Evolutionary conservation across 2,888 invertebrate genomes (phyloP).

Genomic region (Drosophila meridionalis): DNA sequence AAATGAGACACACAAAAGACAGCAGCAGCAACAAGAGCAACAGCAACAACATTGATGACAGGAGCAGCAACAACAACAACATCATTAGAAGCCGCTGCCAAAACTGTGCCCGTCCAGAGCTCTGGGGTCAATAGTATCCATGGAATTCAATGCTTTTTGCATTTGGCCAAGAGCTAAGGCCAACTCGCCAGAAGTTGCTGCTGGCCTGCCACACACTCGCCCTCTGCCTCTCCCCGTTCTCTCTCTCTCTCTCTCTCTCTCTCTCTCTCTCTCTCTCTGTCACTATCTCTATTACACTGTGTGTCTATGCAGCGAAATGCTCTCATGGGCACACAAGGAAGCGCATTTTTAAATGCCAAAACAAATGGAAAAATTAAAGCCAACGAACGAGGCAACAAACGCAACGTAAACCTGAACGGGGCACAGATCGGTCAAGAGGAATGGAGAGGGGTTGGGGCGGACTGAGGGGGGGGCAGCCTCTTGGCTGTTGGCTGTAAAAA

Average conservation of each 20-base stretch:
- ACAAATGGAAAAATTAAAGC: constrained; percentile 81
- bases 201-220: constrained; percentile 26
- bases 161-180: constrained; percentile 72
- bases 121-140: constrained; percentile 78
- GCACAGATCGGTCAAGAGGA: neutral
- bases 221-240: neutral
- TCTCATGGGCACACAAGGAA: constrained; percentile 75
- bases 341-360: constrained; percentile 81
- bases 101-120: constrained; percentile 50
- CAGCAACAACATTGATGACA: constrained; percentile 33
- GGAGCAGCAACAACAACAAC: constrained; percentile 51
- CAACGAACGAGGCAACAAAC: constrained; percentile 70
- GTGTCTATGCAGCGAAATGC: constrained; percentile 39
- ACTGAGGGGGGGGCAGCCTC: constrained; percentile 25
- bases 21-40: constrained; percentile 33
- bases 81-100: constrained; percentile 65
- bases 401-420: constrained; percentile 37
- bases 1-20: constrained; percentile 65
- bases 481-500: constrained; percentile 71
- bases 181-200: constrained; percentile 50
- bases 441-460: neutral
- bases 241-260: neutral
- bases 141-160: constrained; percentile 77
- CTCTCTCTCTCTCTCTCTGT: neutral
- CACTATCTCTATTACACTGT: constrained; percentile 8